phyloP scores from a whole-genome alignment of 2,888 invertebrate species.

The Pedicia rivosa region DNA sequence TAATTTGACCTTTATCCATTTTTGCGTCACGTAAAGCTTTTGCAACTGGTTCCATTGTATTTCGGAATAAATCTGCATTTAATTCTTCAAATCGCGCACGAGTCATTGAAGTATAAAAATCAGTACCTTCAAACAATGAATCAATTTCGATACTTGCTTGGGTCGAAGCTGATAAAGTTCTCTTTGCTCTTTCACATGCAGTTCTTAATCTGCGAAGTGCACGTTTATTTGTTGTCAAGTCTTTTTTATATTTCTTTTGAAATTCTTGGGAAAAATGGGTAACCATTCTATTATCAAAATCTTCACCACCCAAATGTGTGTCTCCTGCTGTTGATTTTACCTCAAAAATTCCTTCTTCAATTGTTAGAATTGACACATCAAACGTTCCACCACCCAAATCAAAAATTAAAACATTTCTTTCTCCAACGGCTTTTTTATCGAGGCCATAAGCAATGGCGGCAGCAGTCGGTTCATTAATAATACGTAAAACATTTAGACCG shows the following conservation, averaged over 20 bases:
- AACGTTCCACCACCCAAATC: constrained; percentile 95
- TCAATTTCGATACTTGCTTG: constrained; percentile 62
- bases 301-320: constrained; percentile 89
- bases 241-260: constrained; percentile 62
- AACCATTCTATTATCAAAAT: constrained; percentile 83
- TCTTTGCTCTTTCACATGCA: constrained; percentile 61
- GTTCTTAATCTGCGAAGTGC: constrained; percentile 53
- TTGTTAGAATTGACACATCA: constrained; percentile 91
- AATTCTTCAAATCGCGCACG: constrained; percentile 64
- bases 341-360: constrained; percentile 91
- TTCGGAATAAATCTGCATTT: constrained; percentile 51
- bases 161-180: constrained; percentile 58
- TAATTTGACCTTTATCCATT: constrained; percentile 55
- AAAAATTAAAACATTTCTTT: constrained; percentile 64
- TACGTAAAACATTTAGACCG: constrained; percentile 80
- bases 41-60: constrained; percentile 61
- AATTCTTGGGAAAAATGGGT: constrained; percentile 81
- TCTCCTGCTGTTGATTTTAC: constrained; percentile 93
- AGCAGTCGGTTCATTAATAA: constrained; percentile 87
- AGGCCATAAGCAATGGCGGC: constrained; percentile 90
- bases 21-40: constrained; percentile 64
- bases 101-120: constrained; percentile 54
- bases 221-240: constrained; percentile 46
- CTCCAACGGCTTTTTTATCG: constrained; percentile 70
- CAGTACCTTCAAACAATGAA: constrained; percentile 55